Percentiles rank a stretch among this genome's conserved stretches.
Conservation (phyloP, 2,797 vertebrate species). For the Myoxocephalus aenaeus region DNA sequence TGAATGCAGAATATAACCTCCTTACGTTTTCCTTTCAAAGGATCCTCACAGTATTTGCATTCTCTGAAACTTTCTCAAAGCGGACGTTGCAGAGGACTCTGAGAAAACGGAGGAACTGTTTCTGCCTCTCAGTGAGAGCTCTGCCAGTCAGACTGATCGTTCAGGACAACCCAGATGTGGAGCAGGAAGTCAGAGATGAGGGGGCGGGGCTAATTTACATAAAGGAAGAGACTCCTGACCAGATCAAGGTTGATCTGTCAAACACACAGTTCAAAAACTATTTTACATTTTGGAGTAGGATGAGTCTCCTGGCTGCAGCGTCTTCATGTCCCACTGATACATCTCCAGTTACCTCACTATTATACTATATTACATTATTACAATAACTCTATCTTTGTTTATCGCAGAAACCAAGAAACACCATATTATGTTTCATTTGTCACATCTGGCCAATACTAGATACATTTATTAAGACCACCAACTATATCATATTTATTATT, state of each 20-base stretch:
- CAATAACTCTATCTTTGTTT: too few species aligned
- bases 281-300: slow-evolving; percentile 9
- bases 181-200: slow-evolving; percentile 45
- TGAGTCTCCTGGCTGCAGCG: background rate
- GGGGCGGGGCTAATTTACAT: slow-evolving; percentile 49
- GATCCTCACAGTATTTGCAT: background rate
- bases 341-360: background rate
- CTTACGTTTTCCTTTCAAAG: background rate
- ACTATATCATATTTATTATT: too few species aligned
- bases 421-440: too few species aligned
- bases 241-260: slow-evolving; percentile 33
- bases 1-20: slow-evolving; percentile 1
- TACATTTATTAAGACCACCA: too few species aligned
- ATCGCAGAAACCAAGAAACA: too few species aligned
- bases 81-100: slow-evolving; percentile 29
- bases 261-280: slow-evolving; percentile 24
- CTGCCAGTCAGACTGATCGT: slow-evolving; percentile 61
- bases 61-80: background rate
- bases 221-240: slow-evolving; percentile 31
- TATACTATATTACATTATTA: too few species aligned
- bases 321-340: background rate
- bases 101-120: slow-evolving; percentile 24
- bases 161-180: slow-evolving; percentile 40
- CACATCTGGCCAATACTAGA: too few species aligned
- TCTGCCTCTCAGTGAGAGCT: background rate